Conservation (phyloP, 2,113 vertebrate species). For the Channa argus region DNA sequence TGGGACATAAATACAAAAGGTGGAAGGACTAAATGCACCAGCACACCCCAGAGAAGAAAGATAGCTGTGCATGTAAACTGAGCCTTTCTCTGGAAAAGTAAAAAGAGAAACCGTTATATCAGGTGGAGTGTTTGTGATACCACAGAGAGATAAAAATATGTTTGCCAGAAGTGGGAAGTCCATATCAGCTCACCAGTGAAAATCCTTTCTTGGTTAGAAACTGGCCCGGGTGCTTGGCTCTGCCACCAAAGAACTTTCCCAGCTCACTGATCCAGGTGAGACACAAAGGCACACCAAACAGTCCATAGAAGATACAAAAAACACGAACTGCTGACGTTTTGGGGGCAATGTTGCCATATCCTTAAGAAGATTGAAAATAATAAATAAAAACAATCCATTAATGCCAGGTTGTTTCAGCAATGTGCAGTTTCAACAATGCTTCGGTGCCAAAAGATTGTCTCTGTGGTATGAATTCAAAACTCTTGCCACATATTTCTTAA, state of each 20-base stretch:
- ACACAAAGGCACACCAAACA: constrained; percentile 95
- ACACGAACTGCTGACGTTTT: constrained; percentile 92
- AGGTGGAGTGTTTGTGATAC: constrained; percentile 6
- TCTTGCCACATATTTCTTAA: too few species aligned
- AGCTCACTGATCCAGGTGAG: constrained; percentile 98
- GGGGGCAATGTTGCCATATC: constrained; percentile 97
- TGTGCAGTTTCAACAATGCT: background rate
- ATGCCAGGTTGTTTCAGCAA: background rate
- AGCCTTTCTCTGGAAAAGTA: constrained; percentile 88
- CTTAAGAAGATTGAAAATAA: constrained; percentile 68
- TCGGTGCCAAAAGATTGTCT: background rate
- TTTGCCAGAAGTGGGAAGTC: background rate
- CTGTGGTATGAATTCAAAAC: background rate
- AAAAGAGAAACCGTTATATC: background rate
- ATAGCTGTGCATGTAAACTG: constrained; percentile 96
- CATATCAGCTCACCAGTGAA: constrained; percentile 86
- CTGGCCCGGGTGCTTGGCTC: constrained; percentile 94
- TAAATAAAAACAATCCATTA: background rate
- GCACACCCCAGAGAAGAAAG: constrained; percentile 94
- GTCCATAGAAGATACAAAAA: constrained; percentile 98
- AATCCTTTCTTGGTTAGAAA: constrained; percentile 94
- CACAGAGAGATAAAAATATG: background rate
- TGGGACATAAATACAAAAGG: constrained; percentile 97
- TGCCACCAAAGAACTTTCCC: constrained; percentile 97
- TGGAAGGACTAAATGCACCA: constrained; percentile 94